A percentile compares a stretch with the other conserved stretches of the same genome.
These are phyloP conservation scores for Aptenodytes patagonicus DNA, from an alignment of 2,113 vertebrate species.

Conservation along the genomic window DNA sequence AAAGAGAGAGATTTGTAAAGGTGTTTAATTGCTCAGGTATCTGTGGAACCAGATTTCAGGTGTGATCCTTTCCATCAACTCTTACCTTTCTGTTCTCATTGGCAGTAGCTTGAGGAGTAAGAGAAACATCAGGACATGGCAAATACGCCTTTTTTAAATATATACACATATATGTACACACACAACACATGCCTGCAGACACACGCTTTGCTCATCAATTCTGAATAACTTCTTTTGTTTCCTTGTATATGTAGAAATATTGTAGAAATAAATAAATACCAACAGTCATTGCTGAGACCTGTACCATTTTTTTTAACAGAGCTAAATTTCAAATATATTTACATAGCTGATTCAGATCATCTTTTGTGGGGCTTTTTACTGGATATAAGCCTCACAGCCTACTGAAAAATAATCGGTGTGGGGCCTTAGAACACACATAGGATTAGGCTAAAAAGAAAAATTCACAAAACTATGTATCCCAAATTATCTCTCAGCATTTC, in stretches of 20 bases:
- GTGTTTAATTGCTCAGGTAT: not conserved
- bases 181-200: accelerated
- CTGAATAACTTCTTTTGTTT: not conserved
- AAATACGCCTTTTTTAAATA: not conserved
- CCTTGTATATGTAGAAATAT: not conserved
- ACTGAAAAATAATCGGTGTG: not conserved
- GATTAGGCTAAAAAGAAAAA: constrained; percentile 33
- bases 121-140: not conserved
- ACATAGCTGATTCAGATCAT: not conserved
- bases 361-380: not conserved
- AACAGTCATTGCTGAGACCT: not conserved
- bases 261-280: not conserved
- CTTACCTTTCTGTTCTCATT: not conserved
- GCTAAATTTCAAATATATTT: not conserved
- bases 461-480: not conserved
- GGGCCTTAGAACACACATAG: not conserved
- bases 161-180: not conserved
- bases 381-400: not conserved
- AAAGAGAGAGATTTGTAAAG: not conserved
- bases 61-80: not conserved
- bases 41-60: not conserved
- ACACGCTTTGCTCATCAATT: not conserved
- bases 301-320: not conserved
- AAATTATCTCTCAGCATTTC: constrained; percentile 12
- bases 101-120: not conserved